Conservation (phyloP, 2,888 invertebrate genomes). For the Apotomis betuletana region DNA sequence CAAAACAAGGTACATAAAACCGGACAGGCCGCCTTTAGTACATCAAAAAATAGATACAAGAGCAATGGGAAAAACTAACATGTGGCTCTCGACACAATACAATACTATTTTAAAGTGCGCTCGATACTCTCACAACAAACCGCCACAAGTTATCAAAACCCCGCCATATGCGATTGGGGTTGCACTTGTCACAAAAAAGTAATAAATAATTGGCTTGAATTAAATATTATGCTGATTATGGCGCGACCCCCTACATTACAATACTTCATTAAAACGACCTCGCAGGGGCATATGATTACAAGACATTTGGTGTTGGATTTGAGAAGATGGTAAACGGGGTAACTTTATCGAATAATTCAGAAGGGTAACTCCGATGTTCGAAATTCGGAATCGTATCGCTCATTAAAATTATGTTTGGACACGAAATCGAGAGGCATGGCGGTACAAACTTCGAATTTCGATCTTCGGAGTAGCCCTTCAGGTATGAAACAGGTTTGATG, state of each 20-base stretch:
- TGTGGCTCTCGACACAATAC: conserved; percentile 46
- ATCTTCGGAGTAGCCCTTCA: no score
- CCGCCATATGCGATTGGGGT: conserved; percentile 70
- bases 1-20: no score
- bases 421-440: no score
- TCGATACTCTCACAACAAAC: conserved; percentile 44
- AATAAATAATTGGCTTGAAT: conserved; percentile 71
- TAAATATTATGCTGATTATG: conserved; percentile 69
- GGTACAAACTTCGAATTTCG: no score
- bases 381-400: no score
- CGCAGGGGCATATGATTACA: conserved; percentile 24
- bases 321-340: background rate
- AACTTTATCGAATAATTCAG: no score
- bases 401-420: no score
- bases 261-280: conserved; percentile 72
- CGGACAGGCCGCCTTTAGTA: no score
- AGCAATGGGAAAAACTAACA: conserved; percentile 49
- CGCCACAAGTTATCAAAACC: conserved; percentile 55
- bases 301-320: conserved; percentile 8
- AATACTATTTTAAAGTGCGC: conserved; percentile 45
- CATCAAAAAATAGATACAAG: conserved; percentile 25
- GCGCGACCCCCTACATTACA: conserved; percentile 46
- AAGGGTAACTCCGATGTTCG: no score
- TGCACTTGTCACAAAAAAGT: conserved; percentile 69
- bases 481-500: no score